Evolutionary conservation across 2,888 invertebrate genomes (phyloP), one percentile per base, ranked within the genome.

Genomic region (Caenorhabditis uteleia): DNA sequence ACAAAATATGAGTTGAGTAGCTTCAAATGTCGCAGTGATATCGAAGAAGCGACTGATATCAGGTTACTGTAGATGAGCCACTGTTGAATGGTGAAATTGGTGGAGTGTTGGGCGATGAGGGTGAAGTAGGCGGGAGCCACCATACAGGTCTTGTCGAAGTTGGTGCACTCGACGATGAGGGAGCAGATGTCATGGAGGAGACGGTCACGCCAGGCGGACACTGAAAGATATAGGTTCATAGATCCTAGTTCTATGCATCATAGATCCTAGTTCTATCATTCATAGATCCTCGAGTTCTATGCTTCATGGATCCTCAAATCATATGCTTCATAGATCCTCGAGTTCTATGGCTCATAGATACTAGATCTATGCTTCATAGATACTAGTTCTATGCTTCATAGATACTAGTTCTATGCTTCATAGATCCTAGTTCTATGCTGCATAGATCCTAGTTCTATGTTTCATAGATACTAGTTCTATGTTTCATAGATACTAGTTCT

Each of bases 1-100:
- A 91, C 90, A 84, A 94, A 95, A 33, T 92, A 92, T 79, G 91
- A 89, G 56, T 92, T 92, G 34, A 95, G 86, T 85, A 92, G 92
- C 68, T 91, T 90, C 51, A 95, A 84, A 31, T 92, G 91, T 70
- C 91, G 90, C 50, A 94, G 88, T 46, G 92, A 92, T 18, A 85
- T 84, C n/a, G 83, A 65, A 58, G 59, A 50, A 1, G 59, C 59
- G n/a, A 26, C 23, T 1, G 48, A 36, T 7, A 65, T 25, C 18
- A 40, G 46, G 23, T 39, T 25, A 14, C 39, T 29, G 29, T 55
- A 60, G 20, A 66, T 53, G 7, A 14, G 47, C 66, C 66, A 60
- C 12, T 60, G 66, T 23, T 57, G 21, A 5, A 36, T 45, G 10
- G 39, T 31, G 39, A 53, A 60, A 1, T 25, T 10, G 4, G 51